A percentile compares a stretch with the other conserved stretches of the same genome.
Evolutionary conservation across 2,797 vertebrate species (phyloP).

Genomic region (Micrastur ruficollis): DNA sequence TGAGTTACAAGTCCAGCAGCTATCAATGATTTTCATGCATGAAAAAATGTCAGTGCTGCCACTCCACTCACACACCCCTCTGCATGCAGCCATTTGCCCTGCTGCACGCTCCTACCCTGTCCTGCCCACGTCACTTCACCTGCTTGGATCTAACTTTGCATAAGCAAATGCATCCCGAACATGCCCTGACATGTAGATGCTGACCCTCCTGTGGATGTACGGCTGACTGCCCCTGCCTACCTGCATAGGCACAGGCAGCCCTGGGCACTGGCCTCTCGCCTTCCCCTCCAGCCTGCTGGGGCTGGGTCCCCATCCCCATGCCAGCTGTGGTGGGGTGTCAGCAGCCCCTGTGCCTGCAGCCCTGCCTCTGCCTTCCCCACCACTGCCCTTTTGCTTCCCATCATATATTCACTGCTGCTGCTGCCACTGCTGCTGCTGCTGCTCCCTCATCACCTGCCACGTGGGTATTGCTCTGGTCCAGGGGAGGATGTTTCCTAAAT

Average conservation of each 20-base stretch:
- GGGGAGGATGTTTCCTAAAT: background rate
- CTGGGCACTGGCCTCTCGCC: background rate
- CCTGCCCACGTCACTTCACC: background rate
- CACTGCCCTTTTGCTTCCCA: background rate
- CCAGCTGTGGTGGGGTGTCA: background rate
- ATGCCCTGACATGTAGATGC: background rate
- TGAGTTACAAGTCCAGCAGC: background rate
- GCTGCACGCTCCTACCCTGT: rapidly evolving
- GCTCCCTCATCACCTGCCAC: rapidly evolving
- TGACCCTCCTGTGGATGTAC: rapidly evolving
- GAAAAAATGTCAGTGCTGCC: background rate
- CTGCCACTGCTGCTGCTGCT: background rate
- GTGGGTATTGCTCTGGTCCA: rapidly evolving
- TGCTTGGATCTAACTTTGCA: background rate
- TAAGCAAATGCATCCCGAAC: background rate
- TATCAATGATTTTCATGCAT: background rate
- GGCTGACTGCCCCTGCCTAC: background rate
- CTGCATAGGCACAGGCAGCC: background rate
- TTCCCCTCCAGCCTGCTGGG: background rate
- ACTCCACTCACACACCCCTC: background rate
- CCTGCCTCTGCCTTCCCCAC: background rate
- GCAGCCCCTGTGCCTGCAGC: background rate
- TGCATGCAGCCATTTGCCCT: background rate
- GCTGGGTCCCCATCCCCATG: background rate
- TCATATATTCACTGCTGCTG: rapidly evolving